phyloP scores from a whole-genome alignment of 1,140 invertebrate genomes.

The Batillaria attramentaria region DNA sequence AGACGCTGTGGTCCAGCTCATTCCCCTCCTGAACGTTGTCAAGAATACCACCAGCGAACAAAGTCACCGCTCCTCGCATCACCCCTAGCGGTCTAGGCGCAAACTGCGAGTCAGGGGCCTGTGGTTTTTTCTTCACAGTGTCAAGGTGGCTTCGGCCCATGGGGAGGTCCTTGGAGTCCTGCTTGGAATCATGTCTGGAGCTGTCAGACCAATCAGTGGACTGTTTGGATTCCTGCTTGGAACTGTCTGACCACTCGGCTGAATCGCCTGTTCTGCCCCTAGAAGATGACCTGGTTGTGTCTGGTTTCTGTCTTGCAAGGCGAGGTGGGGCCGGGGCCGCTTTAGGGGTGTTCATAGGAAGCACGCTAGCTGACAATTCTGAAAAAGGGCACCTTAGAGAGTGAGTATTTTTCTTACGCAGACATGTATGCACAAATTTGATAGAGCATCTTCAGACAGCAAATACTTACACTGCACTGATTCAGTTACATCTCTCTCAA shows the following conservation, averaged over 20 bases:
- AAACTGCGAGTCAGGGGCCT: neutral
- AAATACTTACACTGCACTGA: neutral
- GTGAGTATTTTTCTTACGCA: neutral
- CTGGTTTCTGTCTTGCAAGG: neutral
- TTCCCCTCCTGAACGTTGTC: conserved; percentile 38
- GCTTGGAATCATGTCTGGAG: conserved; percentile 32
- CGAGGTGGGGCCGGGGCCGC: neutral
- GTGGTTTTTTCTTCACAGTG: conserved; percentile 48
- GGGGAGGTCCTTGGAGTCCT: conserved; percentile 34
- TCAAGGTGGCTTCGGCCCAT: conserved; percentile 34
- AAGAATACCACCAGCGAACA: conserved; percentile 28
- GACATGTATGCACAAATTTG: neutral
- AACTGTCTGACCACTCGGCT: neutral
- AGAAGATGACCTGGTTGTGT: neutral
- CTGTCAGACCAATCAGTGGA: conserved; percentile 28
- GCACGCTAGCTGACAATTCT: conserved; percentile 39
- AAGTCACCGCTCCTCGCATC: conserved; percentile 19
- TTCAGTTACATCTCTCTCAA: no score
- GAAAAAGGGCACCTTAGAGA: neutral
- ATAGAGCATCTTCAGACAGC: neutral
- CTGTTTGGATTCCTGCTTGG: conserved; percentile 8
- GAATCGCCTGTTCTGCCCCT: neutral
- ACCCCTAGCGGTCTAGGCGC: neutral
- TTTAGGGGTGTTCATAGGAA: conserved; percentile 17
- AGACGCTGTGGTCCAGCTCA: conserved; percentile 54